phyloP scores from a whole-genome alignment of 1,140 invertebrate genomes.

The Caenorhabditis latens region DNA sequence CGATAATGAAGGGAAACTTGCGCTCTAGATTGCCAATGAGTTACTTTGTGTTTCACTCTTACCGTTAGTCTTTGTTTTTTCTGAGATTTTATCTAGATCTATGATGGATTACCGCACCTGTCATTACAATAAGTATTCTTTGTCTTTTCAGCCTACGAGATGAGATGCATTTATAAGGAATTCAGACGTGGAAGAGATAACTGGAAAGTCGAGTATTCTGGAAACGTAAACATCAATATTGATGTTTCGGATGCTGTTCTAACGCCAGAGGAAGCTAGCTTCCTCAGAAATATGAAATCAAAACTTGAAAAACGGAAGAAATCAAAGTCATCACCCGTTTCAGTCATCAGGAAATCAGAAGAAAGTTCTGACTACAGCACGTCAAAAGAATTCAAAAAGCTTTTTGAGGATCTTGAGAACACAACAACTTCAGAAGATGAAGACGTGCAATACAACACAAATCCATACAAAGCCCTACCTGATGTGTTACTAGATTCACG shows the following conservation, averaged over 20 bases:
- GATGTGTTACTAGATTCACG: not conserved
- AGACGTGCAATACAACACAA: too few species aligned
- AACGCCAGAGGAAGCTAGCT: not conserved
- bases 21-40: not conserved
- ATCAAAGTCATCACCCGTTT: not conserved
- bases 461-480: not conserved
- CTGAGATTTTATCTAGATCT: too few species aligned
- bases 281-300: not conserved
- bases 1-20: not conserved
- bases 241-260: not conserved
- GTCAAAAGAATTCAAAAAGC: not conserved
- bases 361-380: slow-evolving; percentile 23
- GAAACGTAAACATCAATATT: not conserved
- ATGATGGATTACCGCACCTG: too few species aligned
- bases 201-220: not conserved
- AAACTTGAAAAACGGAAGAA: not conserved
- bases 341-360: not conserved
- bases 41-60: not conserved
- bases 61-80: too few species aligned
- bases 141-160: not conserved
- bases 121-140: too few species aligned
- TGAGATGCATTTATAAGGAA: not conserved
- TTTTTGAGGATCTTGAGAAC: not conserved
- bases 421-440: not conserved
- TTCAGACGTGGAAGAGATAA: not conserved